A percentile compares a stretch with the other conserved stretches of the same genome.
Evolutionary conservation across 1,140 invertebrate genomes (phyloP).

Genomic region (Colletes latitarsis): DNA sequence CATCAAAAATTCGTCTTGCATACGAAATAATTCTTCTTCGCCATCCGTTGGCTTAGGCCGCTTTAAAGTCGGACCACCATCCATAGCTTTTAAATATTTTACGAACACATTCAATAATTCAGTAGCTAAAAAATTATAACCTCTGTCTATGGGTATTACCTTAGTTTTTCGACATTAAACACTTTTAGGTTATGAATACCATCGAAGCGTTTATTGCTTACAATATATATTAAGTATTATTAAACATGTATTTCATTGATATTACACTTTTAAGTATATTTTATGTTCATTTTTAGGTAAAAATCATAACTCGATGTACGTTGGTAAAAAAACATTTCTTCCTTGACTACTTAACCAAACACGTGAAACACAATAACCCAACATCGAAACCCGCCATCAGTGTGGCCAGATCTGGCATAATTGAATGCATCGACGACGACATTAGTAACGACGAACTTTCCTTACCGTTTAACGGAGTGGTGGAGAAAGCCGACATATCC

Average conservation of each 20-base stretch:
- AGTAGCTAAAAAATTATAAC: not conserved
- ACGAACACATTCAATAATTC: not conserved
- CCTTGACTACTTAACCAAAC: too few relatives aligned
- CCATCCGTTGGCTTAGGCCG: constrained; percentile 85
- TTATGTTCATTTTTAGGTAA: not conserved
- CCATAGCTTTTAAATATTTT: constrained; percentile 32
- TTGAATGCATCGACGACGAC: too few relatives aligned
- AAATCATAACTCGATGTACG: not conserved
- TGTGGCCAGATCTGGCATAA: too few relatives aligned
- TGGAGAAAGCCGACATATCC: too few relatives aligned
- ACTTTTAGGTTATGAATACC: constrained; percentile 11
- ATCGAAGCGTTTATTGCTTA: not conserved
- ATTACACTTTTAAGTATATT: not conserved
- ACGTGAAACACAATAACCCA: too few relatives aligned
- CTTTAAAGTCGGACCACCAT: constrained; percentile 54
- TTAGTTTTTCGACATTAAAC: not conserved
- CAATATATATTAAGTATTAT: too few relatives aligned
- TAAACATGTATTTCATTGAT: not conserved
- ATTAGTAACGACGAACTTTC: too few relatives aligned
- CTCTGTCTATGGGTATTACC: not conserved
- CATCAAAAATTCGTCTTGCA: constrained; percentile 86
- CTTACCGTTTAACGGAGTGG: too few relatives aligned
- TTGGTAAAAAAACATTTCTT: not conserved
- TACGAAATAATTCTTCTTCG: constrained; percentile 86
- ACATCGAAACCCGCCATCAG: too few relatives aligned